phyloP scores from a whole-genome alignment of 2,888 invertebrate genomes.

The Rotaria sp. region DNA sequence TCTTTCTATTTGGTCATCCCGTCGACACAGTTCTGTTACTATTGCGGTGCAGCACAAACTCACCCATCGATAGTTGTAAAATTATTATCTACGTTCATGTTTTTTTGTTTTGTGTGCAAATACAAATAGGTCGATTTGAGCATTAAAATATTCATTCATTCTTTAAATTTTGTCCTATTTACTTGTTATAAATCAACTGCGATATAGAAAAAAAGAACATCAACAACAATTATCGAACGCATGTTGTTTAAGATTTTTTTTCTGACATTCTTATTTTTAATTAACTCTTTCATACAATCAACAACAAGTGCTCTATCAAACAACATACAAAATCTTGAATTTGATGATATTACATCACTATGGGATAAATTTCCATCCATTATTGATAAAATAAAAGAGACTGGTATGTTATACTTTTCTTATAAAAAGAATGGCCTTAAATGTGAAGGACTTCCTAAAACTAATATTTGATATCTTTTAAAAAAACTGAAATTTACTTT shows the following conservation, averaged over 20 bases:
- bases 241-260: background rate
- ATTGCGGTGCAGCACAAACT: background rate
- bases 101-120: background rate
- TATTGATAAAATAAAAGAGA: background rate
- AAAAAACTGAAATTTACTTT: background rate
- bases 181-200: background rate
- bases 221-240: background rate
- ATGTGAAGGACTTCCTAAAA: background rate
- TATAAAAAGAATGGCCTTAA: background rate
- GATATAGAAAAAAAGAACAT: background rate
- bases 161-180: background rate
- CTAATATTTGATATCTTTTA: background rate
- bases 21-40: background rate
- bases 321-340: background rate
- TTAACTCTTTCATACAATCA: background rate
- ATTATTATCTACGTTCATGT: background rate
- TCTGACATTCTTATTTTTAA: background rate
- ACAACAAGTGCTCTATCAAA: background rate
- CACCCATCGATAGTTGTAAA: background rate
- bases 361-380: slow-evolving; percentile 17
- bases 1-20: background rate
- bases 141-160: background rate
- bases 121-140: background rate
- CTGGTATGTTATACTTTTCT: background rate
- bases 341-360: slow-evolving; percentile 1